phyloP scores from a whole-genome alignment of 2,797 vertebrate species.

The Onychomys arenicola region DNA sequence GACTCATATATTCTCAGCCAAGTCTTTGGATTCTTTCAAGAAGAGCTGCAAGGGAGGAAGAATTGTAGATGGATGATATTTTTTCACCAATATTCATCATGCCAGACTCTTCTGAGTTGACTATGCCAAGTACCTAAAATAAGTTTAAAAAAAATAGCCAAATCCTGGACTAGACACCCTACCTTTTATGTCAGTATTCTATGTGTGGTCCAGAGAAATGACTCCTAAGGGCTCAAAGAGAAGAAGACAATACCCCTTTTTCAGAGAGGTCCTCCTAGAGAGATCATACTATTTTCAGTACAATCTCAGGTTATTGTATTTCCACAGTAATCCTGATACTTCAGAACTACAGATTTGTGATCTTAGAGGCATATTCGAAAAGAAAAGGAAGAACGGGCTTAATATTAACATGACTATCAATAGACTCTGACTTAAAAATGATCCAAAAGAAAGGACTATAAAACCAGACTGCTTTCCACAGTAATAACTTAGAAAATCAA shows the following conservation, averaged over 20 bases:
- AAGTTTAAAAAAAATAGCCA: background rate
- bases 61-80: background rate
- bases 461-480: background rate
- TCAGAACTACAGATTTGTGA: background rate
- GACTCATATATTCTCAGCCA: background rate
- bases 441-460: conserved; percentile 14
- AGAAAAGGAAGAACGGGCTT: conserved; percentile 5
- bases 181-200: conserved; percentile 7
- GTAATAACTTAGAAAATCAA: background rate
- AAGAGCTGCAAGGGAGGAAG: background rate
- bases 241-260: background rate
- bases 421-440: background rate
- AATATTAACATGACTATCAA: background rate
- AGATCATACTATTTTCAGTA: conserved; percentile 7
- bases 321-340: background rate
- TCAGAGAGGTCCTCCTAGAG: background rate
- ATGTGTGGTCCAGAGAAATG: background rate
- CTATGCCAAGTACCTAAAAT: background rate
- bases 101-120: background rate
- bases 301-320: background rate
- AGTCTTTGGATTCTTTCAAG: background rate
- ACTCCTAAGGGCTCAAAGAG: background rate
- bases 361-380: conserved; percentile 22
- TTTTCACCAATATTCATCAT: conserved; percentile 13
- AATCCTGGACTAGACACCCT: background rate